phyloP scores from a whole-genome alignment of 2,797 vertebrate genomes.

The Cephalopachus bancanus region DNA sequence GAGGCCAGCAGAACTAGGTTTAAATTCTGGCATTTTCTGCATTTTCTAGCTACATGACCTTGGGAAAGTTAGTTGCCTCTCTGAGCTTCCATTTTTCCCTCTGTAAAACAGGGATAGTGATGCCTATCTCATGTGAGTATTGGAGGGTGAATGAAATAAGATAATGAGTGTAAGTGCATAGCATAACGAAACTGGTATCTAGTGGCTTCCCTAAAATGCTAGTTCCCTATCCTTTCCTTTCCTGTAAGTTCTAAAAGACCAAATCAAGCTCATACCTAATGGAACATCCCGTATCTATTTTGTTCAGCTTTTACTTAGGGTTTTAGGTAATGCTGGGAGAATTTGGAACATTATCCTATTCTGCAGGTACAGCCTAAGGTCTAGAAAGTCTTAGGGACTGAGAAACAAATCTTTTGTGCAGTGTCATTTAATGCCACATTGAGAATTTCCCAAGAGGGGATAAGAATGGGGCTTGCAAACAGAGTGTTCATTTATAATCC shows the following conservation, averaged over 20 bases:
- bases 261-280: background rate
- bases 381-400: slow-evolving; percentile 47
- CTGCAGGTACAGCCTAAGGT: slow-evolving; percentile 9
- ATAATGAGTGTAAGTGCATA: accelerated
- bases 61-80: background rate
- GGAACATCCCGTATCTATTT: background rate
- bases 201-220: accelerated
- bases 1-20: background rate
- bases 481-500: slow-evolving; percentile 69
- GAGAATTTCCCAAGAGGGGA: slow-evolving; percentile 66
- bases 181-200: accelerated
- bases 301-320: background rate
- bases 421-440: slow-evolving; percentile 44
- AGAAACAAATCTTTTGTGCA: slow-evolving; percentile 62
- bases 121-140: background rate
- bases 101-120: background rate
- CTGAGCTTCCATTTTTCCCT: background rate
- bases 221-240: background rate
- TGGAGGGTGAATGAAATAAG: background rate
- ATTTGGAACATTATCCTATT: background rate
- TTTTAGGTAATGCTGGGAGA: background rate
- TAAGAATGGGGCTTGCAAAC: slow-evolving; percentile 31
- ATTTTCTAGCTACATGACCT: background rate
- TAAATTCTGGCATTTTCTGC: background rate
- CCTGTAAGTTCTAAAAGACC: background rate